A percentile compares a stretch with the other conserved stretches of the same genome.
These are phyloP conservation scores for Pachycephala philippinensis DNA, from an alignment of 2,113 vertebrate species.

Conservation along the genomic window DNA sequence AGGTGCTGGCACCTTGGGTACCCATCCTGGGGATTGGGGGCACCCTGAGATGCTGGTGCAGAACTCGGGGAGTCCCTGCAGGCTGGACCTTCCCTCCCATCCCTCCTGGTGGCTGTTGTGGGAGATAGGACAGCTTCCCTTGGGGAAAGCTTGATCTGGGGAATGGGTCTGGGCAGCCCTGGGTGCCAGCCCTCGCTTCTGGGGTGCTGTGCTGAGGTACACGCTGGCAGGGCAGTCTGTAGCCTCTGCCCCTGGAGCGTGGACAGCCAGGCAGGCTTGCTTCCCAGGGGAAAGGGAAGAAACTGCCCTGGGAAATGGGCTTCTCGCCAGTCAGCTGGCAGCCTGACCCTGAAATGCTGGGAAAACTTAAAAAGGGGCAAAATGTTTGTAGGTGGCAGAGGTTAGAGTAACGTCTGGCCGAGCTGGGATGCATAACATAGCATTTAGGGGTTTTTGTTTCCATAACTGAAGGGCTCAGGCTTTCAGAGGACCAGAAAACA, in stretches of 20 bases:
- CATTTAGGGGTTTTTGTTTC: background rate
- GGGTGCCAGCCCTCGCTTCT: background rate
- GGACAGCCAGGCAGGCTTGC: background rate
- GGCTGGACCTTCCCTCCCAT: background rate
- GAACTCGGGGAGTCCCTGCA: rapidly evolving
- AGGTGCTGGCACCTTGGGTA: rapidly evolving
- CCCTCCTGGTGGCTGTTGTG: background rate
- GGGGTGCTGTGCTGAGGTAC: background rate
- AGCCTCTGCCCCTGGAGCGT: background rate
- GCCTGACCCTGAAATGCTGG: background rate
- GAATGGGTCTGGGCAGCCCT: background rate
- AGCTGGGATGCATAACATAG: background rate
- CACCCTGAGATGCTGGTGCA: rapidly evolving
- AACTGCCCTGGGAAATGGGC: background rate
- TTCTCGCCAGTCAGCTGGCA: background rate
- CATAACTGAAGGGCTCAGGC: background rate
- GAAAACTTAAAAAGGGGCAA: background rate
- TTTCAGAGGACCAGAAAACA: background rate
- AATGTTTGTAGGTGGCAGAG: background rate
- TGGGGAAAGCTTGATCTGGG: background rate
- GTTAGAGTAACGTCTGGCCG: background rate
- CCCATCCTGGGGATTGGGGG: background rate
- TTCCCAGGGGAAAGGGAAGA: background rate
- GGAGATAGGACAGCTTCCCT: rapidly evolving
- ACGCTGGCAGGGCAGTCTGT: background rate